Base-by-base conservation (phyloP, 2,797 vertebrate genomes). In the Luscinia luscinia region DNA sequence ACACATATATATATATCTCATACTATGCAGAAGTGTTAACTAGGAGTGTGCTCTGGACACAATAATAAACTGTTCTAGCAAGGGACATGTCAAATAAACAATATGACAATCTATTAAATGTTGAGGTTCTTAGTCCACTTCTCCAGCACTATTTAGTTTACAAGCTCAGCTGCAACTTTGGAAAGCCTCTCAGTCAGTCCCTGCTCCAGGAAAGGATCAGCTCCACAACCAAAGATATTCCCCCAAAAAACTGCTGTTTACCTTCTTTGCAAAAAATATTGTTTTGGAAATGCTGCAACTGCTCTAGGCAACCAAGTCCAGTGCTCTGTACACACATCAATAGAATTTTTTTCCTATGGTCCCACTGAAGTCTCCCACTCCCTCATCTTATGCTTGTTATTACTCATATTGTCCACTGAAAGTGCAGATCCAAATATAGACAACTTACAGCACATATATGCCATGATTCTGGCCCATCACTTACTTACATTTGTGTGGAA, bases 401-500 rank as follows among this genome's bases (percentile, higher is more conserved):
- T 92, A 83, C 46, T 94, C 72, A 94, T 77, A 18, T 46, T 75
- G 76, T 80, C 76, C 46, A 54, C 49, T 68, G 58, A 81, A 96
- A 67, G 16, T 34, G 19, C 69, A 94, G 30, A 78, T 54, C 89
- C 89, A 92, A 94, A 93, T 91, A 90, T 36, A 92, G 91, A 62
- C 46, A 87, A 70, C 48, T 69, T 62, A 38, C 27, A 86, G 69
- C 63, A 72, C 27, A 62, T 69, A 69, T 40, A 85, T 85, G 51
- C 36, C 63, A 55, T 20, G 48, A 59, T 57, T 80, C 75, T 93
- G 75, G 58, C 41, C 69, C 48, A 67, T 51, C 69, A 38, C 23
- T 92, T 94, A 70, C 48, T 95, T 92, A 83, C 46, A 58, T 61
- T 87, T 93, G 30, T 68, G 46, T 80, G 61, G 89, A 80, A 95